These are phyloP conservation scores for Enteromius fasciolatus DNA, from an alignment of 2,797 vertebrate genomes.

Conservation along the genomic window DNA sequence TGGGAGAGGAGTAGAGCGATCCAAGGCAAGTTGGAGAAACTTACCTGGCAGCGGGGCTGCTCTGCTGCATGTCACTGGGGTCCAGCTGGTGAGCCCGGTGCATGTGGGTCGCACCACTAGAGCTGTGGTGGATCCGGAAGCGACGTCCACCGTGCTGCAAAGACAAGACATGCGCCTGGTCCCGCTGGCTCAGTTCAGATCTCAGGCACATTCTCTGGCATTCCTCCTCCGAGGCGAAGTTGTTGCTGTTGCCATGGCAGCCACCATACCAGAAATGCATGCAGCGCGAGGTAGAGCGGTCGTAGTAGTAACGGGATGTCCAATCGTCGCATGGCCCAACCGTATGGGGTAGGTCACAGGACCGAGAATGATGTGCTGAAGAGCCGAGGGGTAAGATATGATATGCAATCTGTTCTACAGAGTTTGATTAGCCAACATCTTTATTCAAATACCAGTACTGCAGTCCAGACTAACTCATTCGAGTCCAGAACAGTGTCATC, in stretches of 20 bases:
- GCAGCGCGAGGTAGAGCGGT: slow-evolving; percentile 81
- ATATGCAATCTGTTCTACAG: slow-evolving; percentile 6
- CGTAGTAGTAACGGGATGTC: slow-evolving; percentile 85
- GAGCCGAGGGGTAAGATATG: background rate
- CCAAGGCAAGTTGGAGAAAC: slow-evolving; percentile 51
- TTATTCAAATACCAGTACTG: background rate
- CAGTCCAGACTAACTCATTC: background rate
- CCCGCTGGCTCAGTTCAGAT: slow-evolving; percentile 17
- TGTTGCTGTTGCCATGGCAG: slow-evolving; percentile 93
- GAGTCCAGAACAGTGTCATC: background rate
- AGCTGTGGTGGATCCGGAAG: slow-evolving; percentile 56
- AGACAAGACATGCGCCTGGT: slow-evolving; percentile 66
- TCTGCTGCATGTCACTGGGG: slow-evolving; percentile 61
- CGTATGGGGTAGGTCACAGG: slow-evolving; percentile 86
- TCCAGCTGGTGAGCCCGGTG: slow-evolving; percentile 65
- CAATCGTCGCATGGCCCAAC: slow-evolving; percentile 85
- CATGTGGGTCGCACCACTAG: slow-evolving; percentile 65
- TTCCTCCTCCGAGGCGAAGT: slow-evolving; percentile 83
- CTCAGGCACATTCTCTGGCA: slow-evolving; percentile 82
- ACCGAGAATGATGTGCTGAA: slow-evolving; percentile 71
- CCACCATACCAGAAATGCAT: slow-evolving; percentile 92
- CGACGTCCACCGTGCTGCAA: slow-evolving; percentile 53
- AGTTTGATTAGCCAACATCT: background rate
- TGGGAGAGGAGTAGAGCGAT: slow-evolving; percentile 35
- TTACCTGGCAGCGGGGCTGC: slow-evolving; percentile 77